Conservation (phyloP, 2,113 vertebrate genomes). For the Leuciscus idus region DNA sequence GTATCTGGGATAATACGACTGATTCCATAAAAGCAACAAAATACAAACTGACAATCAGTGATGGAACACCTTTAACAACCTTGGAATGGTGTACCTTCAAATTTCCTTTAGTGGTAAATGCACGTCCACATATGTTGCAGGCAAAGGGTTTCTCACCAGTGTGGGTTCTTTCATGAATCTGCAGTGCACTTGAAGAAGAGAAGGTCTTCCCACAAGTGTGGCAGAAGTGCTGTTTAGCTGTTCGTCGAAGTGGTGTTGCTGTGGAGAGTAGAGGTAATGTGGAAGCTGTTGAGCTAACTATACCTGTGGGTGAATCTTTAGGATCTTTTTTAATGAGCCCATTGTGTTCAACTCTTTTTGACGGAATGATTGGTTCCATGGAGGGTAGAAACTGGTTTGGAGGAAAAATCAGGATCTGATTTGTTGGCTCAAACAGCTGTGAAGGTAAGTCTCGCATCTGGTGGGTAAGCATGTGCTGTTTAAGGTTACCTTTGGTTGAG, state of each 20-base stretch:
- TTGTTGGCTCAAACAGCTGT: slow-evolving; percentile 93
- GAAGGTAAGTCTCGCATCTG: slow-evolving; percentile 97
- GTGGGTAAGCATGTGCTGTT: slow-evolving; percentile 99
- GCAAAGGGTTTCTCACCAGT: slow-evolving; percentile 98
- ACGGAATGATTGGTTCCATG: slow-evolving; percentile 74
- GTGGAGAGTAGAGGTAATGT: slow-evolving; percentile 86
- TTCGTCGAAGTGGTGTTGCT: slow-evolving; percentile 83
- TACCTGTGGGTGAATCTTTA: slow-evolving; percentile 79
- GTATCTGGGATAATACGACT: not conserved
- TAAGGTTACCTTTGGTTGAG: slow-evolving; percentile 99
- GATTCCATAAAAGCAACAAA: not conserved
- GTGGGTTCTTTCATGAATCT: slow-evolving; percentile 98
- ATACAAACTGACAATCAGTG: not conserved
- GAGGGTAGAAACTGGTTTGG: slow-evolving; percentile 84
- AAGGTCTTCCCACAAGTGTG: slow-evolving; percentile 96
- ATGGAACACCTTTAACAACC: not conserved
- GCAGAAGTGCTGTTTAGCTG: slow-evolving; percentile 97
- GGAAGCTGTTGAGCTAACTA: slow-evolving; percentile 84
- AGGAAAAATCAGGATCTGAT: slow-evolving; percentile 81
- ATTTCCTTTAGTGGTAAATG: slow-evolving; percentile 99
- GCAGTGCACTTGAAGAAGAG: slow-evolving; percentile 96
- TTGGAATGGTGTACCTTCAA: slow-evolving; percentile 86
- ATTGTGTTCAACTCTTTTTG: slow-evolving; percentile 88
- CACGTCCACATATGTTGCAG: slow-evolving; percentile 97
- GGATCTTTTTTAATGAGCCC: slow-evolving; percentile 86